Conservation (phyloP, 2,888 invertebrate species). For the Sussaba pulchella region DNA sequence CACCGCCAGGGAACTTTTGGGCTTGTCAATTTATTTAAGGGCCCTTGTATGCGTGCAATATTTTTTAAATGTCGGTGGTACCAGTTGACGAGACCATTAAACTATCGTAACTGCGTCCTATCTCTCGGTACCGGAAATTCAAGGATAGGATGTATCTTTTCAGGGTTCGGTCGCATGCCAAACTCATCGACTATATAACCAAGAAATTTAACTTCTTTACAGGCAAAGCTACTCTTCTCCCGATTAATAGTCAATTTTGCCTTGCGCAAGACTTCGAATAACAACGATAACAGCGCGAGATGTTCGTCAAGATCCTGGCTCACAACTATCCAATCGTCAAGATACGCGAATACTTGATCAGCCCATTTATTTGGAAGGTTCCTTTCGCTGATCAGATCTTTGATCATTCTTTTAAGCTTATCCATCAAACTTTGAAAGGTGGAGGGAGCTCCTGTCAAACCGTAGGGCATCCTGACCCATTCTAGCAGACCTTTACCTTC, state of each 20-base stretch:
- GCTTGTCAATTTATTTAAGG: constrained; percentile 1
- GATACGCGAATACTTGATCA: constrained; percentile 2
- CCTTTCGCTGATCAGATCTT: constrained; percentile 40
- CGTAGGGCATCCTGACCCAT: constrained; percentile 63
- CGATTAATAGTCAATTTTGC: neutral
- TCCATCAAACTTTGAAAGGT: constrained; percentile 63
- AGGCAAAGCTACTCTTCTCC: neutral
- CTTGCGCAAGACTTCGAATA: neutral
- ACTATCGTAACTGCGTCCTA: neutral
- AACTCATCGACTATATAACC: neutral
- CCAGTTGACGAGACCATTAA: neutral
- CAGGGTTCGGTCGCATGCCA: constrained; percentile 2
- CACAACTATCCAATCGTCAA: constrained; percentile 6
- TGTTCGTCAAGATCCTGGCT: constrained; percentile 18
- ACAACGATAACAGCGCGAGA: neutral
- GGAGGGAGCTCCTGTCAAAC: constrained; percentile 56
- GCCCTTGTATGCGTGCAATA: neutral
- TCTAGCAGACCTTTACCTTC: constrained; percentile 31
- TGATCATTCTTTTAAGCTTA: constrained; percentile 32
- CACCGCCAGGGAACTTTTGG: neutral
- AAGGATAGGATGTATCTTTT: neutral
- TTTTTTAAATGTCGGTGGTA: constrained; percentile 2
- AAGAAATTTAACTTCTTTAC: too few relatives aligned
- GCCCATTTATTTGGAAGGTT: constrained; percentile 8
- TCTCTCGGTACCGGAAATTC: neutral